Percentiles rank a stretch among this genome's conserved stretches.
These are phyloP conservation scores for Sepioteuthis lessoniana DNA, from an alignment of 2,888 invertebrate species.

Conservation along the genomic window DNA sequence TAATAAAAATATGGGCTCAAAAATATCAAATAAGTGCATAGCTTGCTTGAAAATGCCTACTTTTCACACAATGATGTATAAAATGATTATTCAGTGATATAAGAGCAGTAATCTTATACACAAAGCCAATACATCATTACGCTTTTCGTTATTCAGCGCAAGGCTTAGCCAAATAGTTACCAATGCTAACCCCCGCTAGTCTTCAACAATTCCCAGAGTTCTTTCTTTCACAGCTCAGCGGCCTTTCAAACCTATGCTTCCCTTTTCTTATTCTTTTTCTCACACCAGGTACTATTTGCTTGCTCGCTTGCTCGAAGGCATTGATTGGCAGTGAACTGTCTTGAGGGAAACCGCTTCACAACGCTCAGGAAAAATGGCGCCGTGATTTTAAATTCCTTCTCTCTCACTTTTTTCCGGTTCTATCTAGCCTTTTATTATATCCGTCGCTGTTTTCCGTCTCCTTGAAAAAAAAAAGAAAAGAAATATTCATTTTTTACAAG, in stretches of 20 bases:
- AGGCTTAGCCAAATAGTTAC: neutral
- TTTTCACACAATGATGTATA: neutral
- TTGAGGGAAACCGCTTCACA: neutral
- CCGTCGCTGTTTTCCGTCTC: too few relatives aligned
- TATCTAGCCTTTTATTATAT: neutral
- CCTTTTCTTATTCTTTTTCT: neutral
- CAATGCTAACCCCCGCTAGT: neutral
- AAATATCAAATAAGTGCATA: neutral
- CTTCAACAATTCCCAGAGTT: neutral
- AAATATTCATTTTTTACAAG: too few relatives aligned
- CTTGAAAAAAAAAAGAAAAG: too few relatives aligned
- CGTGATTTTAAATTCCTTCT: neutral
- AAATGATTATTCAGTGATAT: neutral
- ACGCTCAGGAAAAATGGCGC: neutral
- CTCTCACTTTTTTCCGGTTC: neutral
- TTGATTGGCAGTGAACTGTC: slow-evolving; percentile 23
- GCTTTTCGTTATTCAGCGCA: neutral
- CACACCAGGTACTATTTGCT: slow-evolving; percentile 1
- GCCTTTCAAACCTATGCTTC: neutral
- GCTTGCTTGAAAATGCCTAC: neutral
- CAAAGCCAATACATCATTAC: neutral
- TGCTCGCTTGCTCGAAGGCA: neutral
- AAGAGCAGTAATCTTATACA: neutral
- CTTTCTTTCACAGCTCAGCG: neutral
- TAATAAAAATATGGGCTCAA: neutral